These are phyloP conservation scores for Heliconius congener DNA, from an alignment of 1,140 invertebrate species.

Conservation along the genomic window DNA sequence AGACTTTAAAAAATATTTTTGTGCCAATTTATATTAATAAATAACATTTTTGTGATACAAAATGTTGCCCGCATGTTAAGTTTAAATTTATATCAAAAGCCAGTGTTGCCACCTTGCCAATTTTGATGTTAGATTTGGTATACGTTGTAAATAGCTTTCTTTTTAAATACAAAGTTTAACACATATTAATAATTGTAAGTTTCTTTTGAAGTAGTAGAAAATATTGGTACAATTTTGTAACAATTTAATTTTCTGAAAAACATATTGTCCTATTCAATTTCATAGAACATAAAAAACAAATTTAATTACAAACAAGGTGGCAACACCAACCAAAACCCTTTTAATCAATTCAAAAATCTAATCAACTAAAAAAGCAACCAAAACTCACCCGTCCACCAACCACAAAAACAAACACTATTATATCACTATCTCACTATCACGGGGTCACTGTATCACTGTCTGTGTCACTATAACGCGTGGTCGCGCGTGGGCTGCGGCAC, in stretches of 20 bases:
- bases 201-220: too few relatives aligned
- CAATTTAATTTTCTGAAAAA: too few relatives aligned
- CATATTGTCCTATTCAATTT: background rate
- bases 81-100: background rate
- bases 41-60: background rate
- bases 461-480: conserved; percentile 64
- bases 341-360: too few relatives aligned
- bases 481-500: conserved; percentile 50
- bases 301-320: too few relatives aligned
- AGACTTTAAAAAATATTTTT: conserved; percentile 13
- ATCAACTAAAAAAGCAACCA: background rate
- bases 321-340: too few relatives aligned
- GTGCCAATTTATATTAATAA: conserved; percentile 18
- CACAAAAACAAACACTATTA: background rate
- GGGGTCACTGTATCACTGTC: conserved; percentile 3
- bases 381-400: background rate
- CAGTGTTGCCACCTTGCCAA: too few relatives aligned
- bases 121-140: too few relatives aligned
- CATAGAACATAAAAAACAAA: background rate
- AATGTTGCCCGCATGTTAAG: background rate
- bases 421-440: background rate
- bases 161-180: too few relatives aligned
- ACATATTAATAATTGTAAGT: too few relatives aligned
- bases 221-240: too few relatives aligned
- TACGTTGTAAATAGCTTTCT: too few relatives aligned